Evolutionary conservation across 2,113 vertebrate genomes (phyloP), one percentile per base, ranked within the genome.

Genomic region (Pteropus alecto): DNA sequence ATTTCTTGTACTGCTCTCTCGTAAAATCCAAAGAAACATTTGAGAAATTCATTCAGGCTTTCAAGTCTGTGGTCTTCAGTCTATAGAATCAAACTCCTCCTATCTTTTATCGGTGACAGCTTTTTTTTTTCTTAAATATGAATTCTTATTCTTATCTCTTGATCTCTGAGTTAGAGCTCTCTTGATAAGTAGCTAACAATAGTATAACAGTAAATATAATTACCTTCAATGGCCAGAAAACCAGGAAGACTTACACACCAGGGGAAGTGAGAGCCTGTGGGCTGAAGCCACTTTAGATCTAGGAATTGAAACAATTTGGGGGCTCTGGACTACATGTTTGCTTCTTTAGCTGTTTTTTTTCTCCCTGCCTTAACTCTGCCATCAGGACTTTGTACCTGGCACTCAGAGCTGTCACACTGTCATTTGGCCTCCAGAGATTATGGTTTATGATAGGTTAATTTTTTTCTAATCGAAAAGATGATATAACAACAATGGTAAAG

Each of bases 331-430:
- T 46, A 18, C 65, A 87, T 60, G 35, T 79, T 79, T 79, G 91
- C 65, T 67, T 58, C 46, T 85, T 67, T 1, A 79, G 43, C 6
- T 48, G 10, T 35, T 54, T 89, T 65, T 56, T 21, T 51, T 78
- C 38, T 83, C 18, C 41, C 54, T 87, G 60, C 43, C 54, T 54
- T 46, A 68, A 63, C 82, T 95, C 70, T 78, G 82, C n/a, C 22
- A 26, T 93, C 16, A 61, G 96, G 74, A 96, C 94, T 95, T 96
- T 93, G 78, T 78, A 74, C 90, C 68, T 92, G 68, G 58, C 58
- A 63, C 63, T 86, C 33, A 56, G 87, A 93, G 16, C 58, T 91
- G 54, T 81, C 43, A 89, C 43, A 54, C 11, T 93, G 81, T 87
- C 81, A 67, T 81, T 90, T 92, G 92, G 15, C 73, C 63, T 97